Conservation (phyloP, 2,113 vertebrate genomes). For the Channa argus region DNA sequence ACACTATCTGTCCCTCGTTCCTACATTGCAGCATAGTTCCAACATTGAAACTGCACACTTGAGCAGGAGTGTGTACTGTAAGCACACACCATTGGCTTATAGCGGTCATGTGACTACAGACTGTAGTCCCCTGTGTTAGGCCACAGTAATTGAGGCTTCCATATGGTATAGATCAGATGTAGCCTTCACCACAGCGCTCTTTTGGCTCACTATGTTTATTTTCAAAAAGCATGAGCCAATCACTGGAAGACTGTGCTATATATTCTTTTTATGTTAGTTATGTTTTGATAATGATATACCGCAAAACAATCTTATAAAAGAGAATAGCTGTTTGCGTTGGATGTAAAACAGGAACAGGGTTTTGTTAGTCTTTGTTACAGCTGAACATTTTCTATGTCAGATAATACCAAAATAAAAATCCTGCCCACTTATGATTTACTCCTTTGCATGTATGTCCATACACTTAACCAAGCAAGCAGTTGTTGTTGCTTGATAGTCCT, state of each 20-base stretch:
- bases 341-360: not conserved
- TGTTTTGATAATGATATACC: not conserved
- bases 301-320: not conserved
- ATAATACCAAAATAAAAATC: not conserved
- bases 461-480: conserved; percentile 3
- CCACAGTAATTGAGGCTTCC: conserved; percentile 78
- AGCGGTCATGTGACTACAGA: conserved; percentile 71
- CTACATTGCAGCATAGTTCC: conserved; percentile 62
- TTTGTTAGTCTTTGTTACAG: not conserved
- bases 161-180: conserved; percentile 83
- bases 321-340: not conserved
- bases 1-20: conserved; percentile 4
- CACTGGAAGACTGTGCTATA: not conserved
- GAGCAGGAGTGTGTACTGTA: conserved; percentile 64
- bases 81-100: conserved; percentile 62
- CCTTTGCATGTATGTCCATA: not conserved
- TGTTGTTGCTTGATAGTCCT: conserved; percentile 15
- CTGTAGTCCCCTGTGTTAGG: conserved; percentile 73
- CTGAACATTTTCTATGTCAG: conserved; percentile 6
- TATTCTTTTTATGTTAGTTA: not conserved
- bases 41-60: conserved; percentile 66
- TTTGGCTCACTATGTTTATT: conserved; percentile 41
- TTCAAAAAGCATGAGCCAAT: conserved; percentile 30
- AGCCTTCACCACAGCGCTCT: conserved; percentile 76
- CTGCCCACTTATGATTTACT: not conserved